These are phyloP conservation scores for Pachyrhynchus sulphureomaculatus DNA, from an alignment of 1,140 invertebrate species.

Conservation along the genomic window DNA sequence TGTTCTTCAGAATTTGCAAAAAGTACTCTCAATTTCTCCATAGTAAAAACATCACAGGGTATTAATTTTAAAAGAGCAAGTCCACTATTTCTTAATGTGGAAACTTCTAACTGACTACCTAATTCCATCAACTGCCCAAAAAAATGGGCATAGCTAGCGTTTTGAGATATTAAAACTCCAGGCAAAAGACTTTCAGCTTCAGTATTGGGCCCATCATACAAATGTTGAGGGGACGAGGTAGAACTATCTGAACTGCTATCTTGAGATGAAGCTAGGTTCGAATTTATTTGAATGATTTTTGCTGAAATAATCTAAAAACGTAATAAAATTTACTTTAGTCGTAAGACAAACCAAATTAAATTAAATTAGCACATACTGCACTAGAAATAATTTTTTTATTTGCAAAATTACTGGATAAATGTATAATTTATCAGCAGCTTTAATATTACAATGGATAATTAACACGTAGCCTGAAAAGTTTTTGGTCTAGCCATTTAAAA, in stretches of 20 bases:
- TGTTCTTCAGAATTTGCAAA: constrained; percentile 49
- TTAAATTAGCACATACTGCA: no score
- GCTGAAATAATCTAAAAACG: constrained; percentile 73
- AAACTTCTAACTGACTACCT: constrained; percentile 78
- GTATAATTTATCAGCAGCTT: no score
- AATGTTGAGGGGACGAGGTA: constrained; percentile 82
- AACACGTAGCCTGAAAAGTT: no score
- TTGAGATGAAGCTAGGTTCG: constrained; percentile 82
- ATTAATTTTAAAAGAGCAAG: constrained; percentile 85
- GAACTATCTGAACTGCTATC: constrained; percentile 65
- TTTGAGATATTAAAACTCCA: constrained; percentile 78
- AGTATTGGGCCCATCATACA: constrained; percentile 72
- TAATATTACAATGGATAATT: no score
- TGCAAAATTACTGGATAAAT: no score
- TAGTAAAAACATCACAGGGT: constrained; percentile 80
- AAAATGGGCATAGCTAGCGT: constrained; percentile 80
- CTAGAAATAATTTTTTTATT: no score
- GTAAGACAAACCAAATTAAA: no score
- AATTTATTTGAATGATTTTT: constrained; percentile 78
- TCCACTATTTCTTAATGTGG: constrained; percentile 80
- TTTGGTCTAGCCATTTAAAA: no score
- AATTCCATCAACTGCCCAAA: constrained; percentile 89
- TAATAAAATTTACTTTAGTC: no score
- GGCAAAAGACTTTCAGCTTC: constrained; percentile 88
- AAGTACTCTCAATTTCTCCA: constrained; percentile 63